Percentiles rank a stretch among this genome's conserved stretches.
Evolutionary conservation across 2,888 invertebrate genomes (phyloP).

Genomic region (Exocentrus adspersus): DNA sequence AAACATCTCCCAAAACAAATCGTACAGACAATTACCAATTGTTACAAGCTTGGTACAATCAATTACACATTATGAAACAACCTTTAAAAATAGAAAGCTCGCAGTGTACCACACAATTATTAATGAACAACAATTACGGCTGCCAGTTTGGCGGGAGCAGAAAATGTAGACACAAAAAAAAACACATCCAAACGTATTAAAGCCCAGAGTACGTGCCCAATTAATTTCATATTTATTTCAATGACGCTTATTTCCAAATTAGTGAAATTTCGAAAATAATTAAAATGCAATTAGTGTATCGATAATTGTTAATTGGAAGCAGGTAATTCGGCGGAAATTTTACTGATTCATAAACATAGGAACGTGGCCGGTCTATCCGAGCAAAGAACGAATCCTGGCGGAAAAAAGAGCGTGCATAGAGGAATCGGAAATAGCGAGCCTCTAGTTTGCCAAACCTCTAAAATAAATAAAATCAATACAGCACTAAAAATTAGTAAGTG

Average conservation of each 20-base stretch:
- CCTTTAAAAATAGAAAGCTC: conserved; percentile 57
- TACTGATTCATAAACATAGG: conserved; percentile 12
- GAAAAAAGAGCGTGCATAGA: conserved; percentile 10
- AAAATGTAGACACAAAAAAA: conserved; percentile 4
- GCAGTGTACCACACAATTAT: conserved; percentile 36
- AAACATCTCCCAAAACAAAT: conserved; percentile 9
- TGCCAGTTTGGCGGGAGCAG: neutral
- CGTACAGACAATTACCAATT: conserved; percentile 22
- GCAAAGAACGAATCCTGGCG: neutral
- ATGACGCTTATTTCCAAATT: conserved; percentile 10
- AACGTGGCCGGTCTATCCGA: neutral
- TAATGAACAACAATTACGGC: conserved; percentile 18
- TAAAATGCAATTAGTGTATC: conserved; percentile 19
- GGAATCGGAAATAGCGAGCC: conserved; percentile 20
- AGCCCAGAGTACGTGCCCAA: neutral
- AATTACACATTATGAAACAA: conserved; percentile 53
- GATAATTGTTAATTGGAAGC: conserved; percentile 9
- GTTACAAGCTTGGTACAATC: conserved; percentile 14
- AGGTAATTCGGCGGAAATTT: conserved; percentile 20
- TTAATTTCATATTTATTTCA: conserved; percentile 6
- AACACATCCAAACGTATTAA: conserved; percentile 8
- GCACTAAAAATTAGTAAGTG: conserved; percentile 65
- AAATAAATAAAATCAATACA: conserved; percentile 63
- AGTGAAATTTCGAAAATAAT: conserved; percentile 25
- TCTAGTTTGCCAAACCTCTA: conserved; percentile 46